These are phyloP conservation scores for Setophaga petechia DNA, from an alignment of 2,113 vertebrate species.

Conservation along the genomic window DNA sequence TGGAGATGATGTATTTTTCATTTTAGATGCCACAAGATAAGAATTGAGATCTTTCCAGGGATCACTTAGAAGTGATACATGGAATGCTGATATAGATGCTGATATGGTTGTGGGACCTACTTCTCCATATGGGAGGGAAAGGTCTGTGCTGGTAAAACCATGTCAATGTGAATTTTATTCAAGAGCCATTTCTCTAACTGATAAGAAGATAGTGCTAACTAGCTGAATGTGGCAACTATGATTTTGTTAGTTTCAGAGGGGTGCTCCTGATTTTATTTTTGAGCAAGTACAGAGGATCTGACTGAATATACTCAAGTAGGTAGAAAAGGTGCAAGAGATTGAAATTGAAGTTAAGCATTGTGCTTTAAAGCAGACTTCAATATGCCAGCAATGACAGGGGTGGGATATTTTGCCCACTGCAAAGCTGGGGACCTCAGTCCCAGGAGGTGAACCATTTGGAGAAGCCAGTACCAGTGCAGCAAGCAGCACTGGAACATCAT, in stretches of 20 bases:
- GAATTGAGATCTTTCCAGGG: neutral
- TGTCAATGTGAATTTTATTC: neutral
- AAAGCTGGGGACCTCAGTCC: neutral
- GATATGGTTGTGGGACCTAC: neutral
- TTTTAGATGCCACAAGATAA: neutral
- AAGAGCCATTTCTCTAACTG: neutral
- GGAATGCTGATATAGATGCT: neutral
- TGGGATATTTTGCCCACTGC: neutral
- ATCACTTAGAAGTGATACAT: neutral
- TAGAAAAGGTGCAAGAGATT: neutral
- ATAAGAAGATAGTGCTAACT: neutral
- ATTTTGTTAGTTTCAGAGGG: neutral
- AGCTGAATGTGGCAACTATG: neutral
- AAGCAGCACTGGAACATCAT: neutral
- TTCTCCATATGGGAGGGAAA: neutral
- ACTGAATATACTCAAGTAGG: neutral
- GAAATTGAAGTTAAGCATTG: neutral
- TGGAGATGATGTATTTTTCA: neutral
- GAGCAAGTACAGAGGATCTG: neutral
- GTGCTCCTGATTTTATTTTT: neutral
- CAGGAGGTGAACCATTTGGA: neutral
- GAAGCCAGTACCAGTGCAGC: neutral
- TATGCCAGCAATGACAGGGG: neutral
- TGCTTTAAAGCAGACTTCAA: neutral
- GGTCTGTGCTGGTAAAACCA: neutral